Percentiles rank a stretch among this genome's conserved stretches.
Evolutionary conservation across 2,113 vertebrate genomes (phyloP).

Genomic region (Cyanoderma ruficeps): DNA sequence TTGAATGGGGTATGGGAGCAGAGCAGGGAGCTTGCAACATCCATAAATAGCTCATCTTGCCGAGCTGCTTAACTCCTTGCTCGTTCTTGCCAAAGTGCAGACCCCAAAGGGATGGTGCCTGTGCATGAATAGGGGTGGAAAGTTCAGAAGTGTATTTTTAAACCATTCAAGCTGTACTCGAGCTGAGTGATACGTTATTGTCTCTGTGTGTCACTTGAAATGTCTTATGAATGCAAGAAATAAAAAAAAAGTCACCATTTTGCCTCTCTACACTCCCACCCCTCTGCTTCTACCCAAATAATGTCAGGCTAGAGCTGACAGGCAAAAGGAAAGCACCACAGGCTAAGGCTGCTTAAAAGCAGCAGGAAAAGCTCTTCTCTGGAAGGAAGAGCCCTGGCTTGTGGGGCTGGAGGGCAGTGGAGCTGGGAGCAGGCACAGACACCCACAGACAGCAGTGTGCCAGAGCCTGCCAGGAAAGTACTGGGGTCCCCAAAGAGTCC

Average conservation of each 20-base stretch:
- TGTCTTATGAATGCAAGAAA: background rate
- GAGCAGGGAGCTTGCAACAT: constrained; percentile 31
- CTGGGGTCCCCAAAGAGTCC: background rate
- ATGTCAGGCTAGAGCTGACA: background rate
- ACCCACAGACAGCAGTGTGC: fast-evolving
- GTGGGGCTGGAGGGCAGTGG: fast-evolving
- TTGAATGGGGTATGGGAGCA: constrained; percentile 20
- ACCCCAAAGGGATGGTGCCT: constrained; percentile 56
- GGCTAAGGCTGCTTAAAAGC: background rate
- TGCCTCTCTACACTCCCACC: constrained; percentile 22
- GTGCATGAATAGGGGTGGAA: constrained; percentile 40
- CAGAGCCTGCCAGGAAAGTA: background rate
- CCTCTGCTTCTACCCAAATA: constrained; percentile 21
- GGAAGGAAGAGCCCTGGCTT: background rate
- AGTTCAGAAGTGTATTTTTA: constrained; percentile 57
- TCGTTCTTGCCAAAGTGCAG: constrained; percentile 52
- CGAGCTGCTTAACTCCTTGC: constrained; percentile 59
- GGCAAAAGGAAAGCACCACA: background rate
- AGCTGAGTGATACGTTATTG: constrained; percentile 31
- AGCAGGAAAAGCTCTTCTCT: background rate
- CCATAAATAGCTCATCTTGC: constrained; percentile 60
- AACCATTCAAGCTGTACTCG: background rate
- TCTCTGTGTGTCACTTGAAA: constrained; percentile 23
- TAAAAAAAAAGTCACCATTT: background rate
- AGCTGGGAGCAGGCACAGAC: fast-evolving